Percentiles rank a stretch among this genome's conserved stretches.
phyloP scores from a whole-genome alignment of 2,113 vertebrate species.

The Campylorhamphus procurvoides region DNA sequence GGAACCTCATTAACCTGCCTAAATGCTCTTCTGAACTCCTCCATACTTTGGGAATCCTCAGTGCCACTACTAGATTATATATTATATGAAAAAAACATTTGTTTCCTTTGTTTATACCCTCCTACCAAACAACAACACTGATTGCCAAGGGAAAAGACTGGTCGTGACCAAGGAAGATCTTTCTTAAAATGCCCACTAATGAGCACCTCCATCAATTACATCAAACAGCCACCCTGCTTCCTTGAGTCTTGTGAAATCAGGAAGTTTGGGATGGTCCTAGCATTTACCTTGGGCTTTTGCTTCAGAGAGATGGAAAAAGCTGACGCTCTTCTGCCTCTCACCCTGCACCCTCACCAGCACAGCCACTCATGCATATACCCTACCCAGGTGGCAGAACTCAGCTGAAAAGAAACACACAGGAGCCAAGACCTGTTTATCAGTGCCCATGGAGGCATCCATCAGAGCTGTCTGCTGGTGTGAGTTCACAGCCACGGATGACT shows the following conservation, averaged over 20 bases:
- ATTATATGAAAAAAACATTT: neutral
- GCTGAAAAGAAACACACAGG: neutral
- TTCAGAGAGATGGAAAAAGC: neutral
- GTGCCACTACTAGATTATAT: neutral
- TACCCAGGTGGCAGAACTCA: neutral
- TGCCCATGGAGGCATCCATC: neutral
- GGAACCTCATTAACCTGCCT: neutral
- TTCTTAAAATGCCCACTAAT: neutral
- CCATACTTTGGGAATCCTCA: neutral
- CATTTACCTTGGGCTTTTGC: neutral
- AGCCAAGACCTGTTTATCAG: neutral
- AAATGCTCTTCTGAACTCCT: neutral
- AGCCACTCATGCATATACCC: neutral
- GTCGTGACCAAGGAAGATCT: neutral
- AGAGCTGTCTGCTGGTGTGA: neutral
- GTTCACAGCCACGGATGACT: neutral
- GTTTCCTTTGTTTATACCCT: neutral
- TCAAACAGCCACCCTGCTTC: neutral
- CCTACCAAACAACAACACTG: neutral
- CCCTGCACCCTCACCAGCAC: neutral
- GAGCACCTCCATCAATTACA: neutral
- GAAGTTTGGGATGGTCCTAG: neutral
- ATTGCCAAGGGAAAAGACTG: neutral
- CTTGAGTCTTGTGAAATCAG: neutral
- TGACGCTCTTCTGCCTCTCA: neutral